These are phyloP conservation scores for Polyergus mexicanus DNA, from an alignment of 1,140 invertebrate genomes.

Conservation along the genomic window DNA sequence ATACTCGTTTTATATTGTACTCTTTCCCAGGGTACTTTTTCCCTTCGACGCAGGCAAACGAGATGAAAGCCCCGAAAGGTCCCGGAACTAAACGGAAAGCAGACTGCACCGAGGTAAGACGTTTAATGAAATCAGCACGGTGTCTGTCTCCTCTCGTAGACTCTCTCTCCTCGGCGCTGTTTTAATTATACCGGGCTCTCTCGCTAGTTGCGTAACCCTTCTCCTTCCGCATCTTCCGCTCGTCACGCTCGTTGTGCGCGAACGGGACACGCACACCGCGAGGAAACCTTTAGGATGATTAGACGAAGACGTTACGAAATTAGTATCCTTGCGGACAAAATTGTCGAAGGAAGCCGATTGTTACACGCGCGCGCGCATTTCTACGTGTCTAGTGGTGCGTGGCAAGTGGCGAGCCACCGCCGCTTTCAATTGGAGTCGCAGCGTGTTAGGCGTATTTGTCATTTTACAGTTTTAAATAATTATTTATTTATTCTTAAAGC, in stretches of 20 bases:
- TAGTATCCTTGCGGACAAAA: conserved; percentile 75
- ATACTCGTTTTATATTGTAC: background rate
- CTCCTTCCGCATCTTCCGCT: background rate
- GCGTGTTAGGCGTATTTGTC: conserved; percentile 50
- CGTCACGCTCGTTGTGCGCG: conserved; percentile 61
- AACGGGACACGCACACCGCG: conserved; percentile 75
- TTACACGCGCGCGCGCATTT: conserved; percentile 39
- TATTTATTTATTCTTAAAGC: conserved; percentile 20
- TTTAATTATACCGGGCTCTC: conserved; percentile 83
- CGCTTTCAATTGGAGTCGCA: conserved; percentile 49
- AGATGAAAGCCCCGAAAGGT: conserved; percentile 72
- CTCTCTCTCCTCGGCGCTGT: conserved; percentile 78
- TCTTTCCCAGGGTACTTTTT: conserved; percentile 53
- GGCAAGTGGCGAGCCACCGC: background rate
- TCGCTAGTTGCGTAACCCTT: conserved; percentile 72
- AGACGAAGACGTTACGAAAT: conserved; percentile 84
- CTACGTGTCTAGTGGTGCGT: conserved; percentile 18
- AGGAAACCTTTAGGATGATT: conserved; percentile 83
- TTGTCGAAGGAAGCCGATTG: conserved; percentile 72
- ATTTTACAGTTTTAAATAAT: background rate
- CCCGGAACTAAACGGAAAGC: conserved; percentile 79
- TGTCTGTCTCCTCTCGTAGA: conserved; percentile 75
- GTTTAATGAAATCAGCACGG: conserved; percentile 85
- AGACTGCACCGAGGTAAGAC: conserved; percentile 81
- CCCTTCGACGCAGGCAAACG: conserved; percentile 65